These are phyloP conservation scores for Formicarius rufipectus DNA, from an alignment of 2,113 vertebrate species.

Conservation along the genomic window DNA sequence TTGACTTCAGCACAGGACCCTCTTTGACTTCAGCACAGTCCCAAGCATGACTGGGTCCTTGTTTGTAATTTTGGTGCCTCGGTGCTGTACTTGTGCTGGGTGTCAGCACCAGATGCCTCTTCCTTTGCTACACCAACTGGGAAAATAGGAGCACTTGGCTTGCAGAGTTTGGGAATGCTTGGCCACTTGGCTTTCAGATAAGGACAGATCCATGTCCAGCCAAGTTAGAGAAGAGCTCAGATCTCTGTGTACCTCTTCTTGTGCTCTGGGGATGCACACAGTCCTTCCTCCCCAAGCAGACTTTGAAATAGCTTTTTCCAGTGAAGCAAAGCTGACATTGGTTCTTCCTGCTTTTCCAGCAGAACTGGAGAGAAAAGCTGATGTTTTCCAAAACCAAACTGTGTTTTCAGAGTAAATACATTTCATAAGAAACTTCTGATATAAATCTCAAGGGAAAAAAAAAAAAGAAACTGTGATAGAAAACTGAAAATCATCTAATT, in stretches of 20 bases:
- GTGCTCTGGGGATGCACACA: neutral
- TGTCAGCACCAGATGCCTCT: neutral
- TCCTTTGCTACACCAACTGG: neutral
- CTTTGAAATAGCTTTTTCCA: neutral
- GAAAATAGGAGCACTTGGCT: neutral
- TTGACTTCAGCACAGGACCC: neutral
- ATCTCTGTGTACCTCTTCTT: neutral
- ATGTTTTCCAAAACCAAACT: neutral
- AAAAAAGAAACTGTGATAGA: neutral
- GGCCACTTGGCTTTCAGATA: neutral
- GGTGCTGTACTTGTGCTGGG: accelerated
- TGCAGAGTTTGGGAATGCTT: neutral
- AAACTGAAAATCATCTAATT: neutral
- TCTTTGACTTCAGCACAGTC: neutral
- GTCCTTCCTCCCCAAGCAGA: neutral
- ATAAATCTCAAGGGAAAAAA: neutral
- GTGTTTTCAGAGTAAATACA: neutral
- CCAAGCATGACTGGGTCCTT: too few relatives aligned
- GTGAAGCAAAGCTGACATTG: neutral
- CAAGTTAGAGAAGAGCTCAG: neutral
- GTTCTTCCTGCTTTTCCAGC: neutral
- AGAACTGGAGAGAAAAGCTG: neutral
- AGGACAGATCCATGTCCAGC: neutral
- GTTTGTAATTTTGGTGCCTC: neutral
- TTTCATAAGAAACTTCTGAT: neutral